Evolutionary conservation across 1,140 invertebrate genomes (phyloP).

Genomic region (Bicyclus anynana): DNA sequence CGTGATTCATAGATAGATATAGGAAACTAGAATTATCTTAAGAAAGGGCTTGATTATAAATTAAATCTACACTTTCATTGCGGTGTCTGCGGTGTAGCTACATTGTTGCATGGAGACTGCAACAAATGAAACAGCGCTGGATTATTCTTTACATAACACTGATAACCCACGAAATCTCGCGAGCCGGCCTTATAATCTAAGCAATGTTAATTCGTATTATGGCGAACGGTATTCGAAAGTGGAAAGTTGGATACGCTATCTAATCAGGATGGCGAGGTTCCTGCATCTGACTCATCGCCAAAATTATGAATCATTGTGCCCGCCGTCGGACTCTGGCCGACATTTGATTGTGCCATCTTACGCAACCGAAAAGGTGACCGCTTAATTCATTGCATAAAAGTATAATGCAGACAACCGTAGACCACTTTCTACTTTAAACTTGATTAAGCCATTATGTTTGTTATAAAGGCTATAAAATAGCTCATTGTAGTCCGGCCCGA

Average conservation of each 20-base stretch:
- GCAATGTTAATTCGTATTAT: conserved; percentile 11
- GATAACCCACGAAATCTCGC: neutral
- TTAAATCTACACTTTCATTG: neutral
- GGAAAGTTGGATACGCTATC: conserved; percentile 19
- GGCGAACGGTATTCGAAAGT: conserved; percentile 13
- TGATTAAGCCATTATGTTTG: conserved; percentile 60
- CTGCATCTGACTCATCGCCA: conserved; percentile 28
- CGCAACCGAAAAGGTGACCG: conserved; percentile 36
- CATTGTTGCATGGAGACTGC: neutral
- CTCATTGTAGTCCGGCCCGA: conserved; percentile 50
- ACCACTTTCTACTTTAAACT: conserved; percentile 56
- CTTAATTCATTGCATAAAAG: conserved; percentile 55
- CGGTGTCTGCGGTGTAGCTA: neutral
- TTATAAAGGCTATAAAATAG: conserved; percentile 51
- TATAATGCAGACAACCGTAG: conserved; percentile 35
- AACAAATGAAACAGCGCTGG: neutral
- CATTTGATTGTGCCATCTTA: conserved; percentile 29
- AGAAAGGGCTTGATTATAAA: neutral
- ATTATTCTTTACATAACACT: conserved; percentile 9
- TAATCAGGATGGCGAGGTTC: conserved; percentile 22
- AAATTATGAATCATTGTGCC: conserved; percentile 30
- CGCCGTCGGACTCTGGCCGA: conserved; percentile 11
- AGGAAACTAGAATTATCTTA: neutral
- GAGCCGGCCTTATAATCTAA: neutral
- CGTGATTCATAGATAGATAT: neutral